Evolutionary conservation across 2,113 vertebrate genomes (phyloP), one percentile per base, ranked within the genome.

Genomic region (Gambusia affinis): DNA sequence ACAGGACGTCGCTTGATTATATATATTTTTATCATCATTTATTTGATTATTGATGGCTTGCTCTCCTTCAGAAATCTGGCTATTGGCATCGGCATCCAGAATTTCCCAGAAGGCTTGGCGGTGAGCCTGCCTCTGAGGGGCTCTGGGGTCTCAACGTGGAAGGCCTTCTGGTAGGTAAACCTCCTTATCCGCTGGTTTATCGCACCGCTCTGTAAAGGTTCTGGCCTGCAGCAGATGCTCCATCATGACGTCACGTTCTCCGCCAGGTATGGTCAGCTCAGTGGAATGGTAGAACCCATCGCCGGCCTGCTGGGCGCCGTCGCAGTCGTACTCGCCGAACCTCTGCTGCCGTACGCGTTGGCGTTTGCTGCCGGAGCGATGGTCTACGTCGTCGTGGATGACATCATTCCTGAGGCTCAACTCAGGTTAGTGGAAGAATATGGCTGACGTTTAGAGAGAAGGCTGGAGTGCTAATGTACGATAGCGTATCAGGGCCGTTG

Each of bases 381-480:
- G 98, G 96, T 99, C 70, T 99, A 96, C 0, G 98, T 99, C 72
- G 98, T 99, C 70, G 93, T 97, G 72, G 97, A 99, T 0, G 98
- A 98, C 92, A 99, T 99, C 90, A 95, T 99, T 63, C 98, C 98
- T 0, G 98, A 99, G 92, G 97, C 98, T 2, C 98, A 99, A 93
- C 91, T 94, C 93, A 97, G 96, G 98, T 99, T 79, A 94, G 83
- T 17, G 1, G 2, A 37, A 6, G 24, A 42, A 51, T 6, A 2
- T 35, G 33, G 1, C 22, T 10, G 2, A 6, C 24, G 1, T 3
- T 14, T n/a, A 1, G 33, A 33, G 3, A 33, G 28, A 12, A n/a
- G 42, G 27, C 15, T 47, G 6, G 17, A 8, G 12, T 17, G n/a
- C n/a, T 29, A 29, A 28, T 15, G 10, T 37, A 37, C 35, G 1